Evolutionary conservation across 2,113 vertebrate species (phyloP).

Genomic region (Forbesichthys agassizii): DNA sequence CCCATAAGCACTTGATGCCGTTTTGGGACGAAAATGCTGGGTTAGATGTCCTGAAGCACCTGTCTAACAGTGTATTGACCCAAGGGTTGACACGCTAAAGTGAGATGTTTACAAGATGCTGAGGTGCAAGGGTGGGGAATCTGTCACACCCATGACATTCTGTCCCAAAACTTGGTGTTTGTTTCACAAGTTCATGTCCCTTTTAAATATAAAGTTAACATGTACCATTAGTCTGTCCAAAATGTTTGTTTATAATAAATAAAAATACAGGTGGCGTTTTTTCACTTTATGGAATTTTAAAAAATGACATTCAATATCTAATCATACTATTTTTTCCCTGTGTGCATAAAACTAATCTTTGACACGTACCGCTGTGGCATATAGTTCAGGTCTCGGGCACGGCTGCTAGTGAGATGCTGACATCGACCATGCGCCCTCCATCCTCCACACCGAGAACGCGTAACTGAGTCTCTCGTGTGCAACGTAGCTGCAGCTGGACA

Average conservation of each 20-base stretch:
- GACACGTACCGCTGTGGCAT: constrained; percentile 75
- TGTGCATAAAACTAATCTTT: no score
- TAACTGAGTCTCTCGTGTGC: constrained; percentile 85
- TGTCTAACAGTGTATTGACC: constrained; percentile 3
- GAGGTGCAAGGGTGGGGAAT: constrained; percentile 30
- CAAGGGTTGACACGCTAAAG: background rate
- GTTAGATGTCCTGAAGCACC: background rate
- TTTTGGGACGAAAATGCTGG: background rate
- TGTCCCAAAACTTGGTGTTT: background rate
- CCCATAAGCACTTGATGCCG: background rate
- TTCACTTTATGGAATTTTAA: no score
- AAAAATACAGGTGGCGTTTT: no score
- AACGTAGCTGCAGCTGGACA: constrained; percentile 85
- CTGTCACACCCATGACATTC: background rate
- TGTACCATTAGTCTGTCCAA: no score
- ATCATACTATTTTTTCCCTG: no score
- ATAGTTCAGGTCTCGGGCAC: constrained; percentile 19
- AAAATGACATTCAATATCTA: no score
- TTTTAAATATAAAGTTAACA: background rate
- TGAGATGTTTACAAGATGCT: constrained; percentile 13
- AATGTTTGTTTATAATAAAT: no score
- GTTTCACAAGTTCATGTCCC: background rate
- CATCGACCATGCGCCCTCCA: constrained; percentile 86
- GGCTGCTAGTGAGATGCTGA: constrained; percentile 78
- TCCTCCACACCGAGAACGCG: constrained; percentile 84